Conservation (phyloP, 2,888 invertebrate species). For the Unio delphinus region DNA sequence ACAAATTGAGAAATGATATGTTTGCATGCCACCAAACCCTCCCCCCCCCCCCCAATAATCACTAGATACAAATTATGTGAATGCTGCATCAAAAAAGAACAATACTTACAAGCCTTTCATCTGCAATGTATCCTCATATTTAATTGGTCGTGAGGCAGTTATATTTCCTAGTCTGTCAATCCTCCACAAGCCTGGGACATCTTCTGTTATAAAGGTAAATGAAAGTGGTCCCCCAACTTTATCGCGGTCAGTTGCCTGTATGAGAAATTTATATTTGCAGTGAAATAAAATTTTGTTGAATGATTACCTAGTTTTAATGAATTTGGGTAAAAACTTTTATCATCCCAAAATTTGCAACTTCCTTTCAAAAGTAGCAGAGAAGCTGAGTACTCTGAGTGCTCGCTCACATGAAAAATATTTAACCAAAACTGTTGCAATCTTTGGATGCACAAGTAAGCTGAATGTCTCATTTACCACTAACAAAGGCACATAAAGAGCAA, state of each 20-base stretch:
- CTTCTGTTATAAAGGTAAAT: slow-evolving; percentile 11
- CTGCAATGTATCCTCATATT: slow-evolving; percentile 81
- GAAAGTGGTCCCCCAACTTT: slow-evolving; percentile 13
- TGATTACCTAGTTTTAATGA: neutral
- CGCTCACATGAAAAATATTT: no score
- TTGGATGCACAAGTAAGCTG: no score
- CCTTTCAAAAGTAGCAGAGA: no score
- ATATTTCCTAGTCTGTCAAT: slow-evolving; percentile 59
- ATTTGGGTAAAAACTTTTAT: neutral
- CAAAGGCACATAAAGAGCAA: no score
- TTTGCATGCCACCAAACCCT: no score
- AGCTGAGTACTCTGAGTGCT: no score
- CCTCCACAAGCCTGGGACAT: no score
- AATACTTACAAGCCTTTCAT: slow-evolving; percentile 75
- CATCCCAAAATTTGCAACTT: no score
- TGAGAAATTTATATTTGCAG: slow-evolving; percentile 1
- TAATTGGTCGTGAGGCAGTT: slow-evolving; percentile 53
- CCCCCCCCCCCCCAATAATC: no score
- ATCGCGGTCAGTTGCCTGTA: slow-evolving; percentile 26
- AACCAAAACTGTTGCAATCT: no score
- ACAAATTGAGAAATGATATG: no score
- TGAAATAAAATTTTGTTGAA: neutral
- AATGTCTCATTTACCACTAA: no score
- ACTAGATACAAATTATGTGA: slow-evolving; percentile 58
- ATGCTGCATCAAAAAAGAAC: slow-evolving; percentile 76